These are phyloP conservation scores for Harpagus bidentatus DNA, from an alignment of 2,113 vertebrate genomes.

Conservation along the genomic window DNA sequence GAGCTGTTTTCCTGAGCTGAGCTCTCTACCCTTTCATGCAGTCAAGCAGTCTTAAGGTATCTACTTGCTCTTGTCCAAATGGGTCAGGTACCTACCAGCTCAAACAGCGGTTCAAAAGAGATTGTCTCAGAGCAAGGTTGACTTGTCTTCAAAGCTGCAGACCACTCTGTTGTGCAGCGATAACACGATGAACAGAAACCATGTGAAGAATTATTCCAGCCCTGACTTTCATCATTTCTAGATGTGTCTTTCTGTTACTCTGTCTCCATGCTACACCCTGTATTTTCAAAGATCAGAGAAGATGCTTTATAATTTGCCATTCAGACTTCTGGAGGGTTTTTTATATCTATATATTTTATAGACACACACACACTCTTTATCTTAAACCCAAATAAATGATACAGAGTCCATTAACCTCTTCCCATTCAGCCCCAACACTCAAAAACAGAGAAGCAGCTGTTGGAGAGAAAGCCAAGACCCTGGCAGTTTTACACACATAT, in stretches of 20 bases:
- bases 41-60: background rate
- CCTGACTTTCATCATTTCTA: background rate
- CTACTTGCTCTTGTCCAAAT: background rate
- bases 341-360: background rate
- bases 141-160: background rate
- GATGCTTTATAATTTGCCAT: background rate
- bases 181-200: background rate
- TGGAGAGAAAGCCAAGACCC: background rate
- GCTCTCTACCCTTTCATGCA: background rate
- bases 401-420: background rate
- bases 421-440: background rate
- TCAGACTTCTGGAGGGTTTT: background rate
- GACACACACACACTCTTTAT: background rate
- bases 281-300: background rate
- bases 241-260: background rate
- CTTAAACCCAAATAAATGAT: background rate
- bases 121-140: background rate
- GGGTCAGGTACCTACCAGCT: background rate
- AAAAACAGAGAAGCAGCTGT: background rate
- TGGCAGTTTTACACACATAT: rapidly evolving
- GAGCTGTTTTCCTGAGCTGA: background rate
- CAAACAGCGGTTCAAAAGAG: background rate
- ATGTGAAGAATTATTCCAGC: background rate
- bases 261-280: background rate
- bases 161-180: background rate